A percentile compares a stretch with the other conserved stretches of the same genome.
These are phyloP conservation scores for Hydropotes inermis DNA, from an alignment of 2,113 vertebrate species.

Conservation along the genomic window DNA sequence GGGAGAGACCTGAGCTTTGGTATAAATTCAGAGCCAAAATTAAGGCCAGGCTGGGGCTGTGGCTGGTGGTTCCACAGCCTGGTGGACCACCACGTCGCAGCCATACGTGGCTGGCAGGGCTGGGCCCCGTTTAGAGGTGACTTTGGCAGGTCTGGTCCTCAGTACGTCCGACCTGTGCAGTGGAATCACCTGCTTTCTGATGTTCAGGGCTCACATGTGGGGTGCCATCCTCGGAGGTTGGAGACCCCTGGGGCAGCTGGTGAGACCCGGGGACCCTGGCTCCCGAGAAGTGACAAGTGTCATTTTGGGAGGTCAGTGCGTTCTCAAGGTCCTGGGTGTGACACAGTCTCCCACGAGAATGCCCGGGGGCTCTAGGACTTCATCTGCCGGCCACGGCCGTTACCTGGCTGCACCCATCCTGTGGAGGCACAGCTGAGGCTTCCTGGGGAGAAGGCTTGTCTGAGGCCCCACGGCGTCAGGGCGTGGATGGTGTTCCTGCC, in stretches of 20 bases:
- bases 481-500: neutral
- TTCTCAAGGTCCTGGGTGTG: fast-evolving
- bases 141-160: neutral
- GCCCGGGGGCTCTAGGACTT: neutral
- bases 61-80: fast-evolving
- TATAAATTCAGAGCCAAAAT: neutral
- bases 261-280: neutral
- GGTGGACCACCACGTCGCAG: fast-evolving
- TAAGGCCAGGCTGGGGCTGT: fast-evolving
- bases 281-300: neutral
- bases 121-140: neutral
- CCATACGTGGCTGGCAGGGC: neutral
- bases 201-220: neutral
- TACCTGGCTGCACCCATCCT: neutral
- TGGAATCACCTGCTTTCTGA: fast-evolving
- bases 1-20: neutral
- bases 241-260: neutral
- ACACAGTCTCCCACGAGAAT: fast-evolving
- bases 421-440: too few species aligned
- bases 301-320: neutral
- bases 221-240: fast-evolving
- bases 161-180: too few species aligned
- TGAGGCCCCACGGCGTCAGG: fast-evolving
- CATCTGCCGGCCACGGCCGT: fast-evolving
- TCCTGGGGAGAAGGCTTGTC: neutral